These are phyloP conservation scores for Drosophila chauvacae DNA, from an alignment of 1,140 invertebrate genomes.

Conservation along the genomic window DNA sequence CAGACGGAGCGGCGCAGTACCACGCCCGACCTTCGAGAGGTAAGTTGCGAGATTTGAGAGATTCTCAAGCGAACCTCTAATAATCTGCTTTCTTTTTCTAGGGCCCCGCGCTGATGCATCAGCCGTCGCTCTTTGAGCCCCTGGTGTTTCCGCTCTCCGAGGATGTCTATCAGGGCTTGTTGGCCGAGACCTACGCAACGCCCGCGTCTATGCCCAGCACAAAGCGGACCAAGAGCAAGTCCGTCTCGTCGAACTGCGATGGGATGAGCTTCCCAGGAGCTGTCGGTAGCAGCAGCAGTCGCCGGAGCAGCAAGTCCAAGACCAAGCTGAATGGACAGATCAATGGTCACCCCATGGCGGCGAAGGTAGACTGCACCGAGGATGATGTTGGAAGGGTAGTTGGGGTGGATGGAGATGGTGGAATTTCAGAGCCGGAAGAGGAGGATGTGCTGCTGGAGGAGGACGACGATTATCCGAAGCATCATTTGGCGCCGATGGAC, in stretches of 20 bases:
- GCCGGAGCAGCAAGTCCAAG: conserved; percentile 66
- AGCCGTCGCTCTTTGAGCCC: conserved; percentile 56
- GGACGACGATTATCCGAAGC: conserved; percentile 72
- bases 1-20: conserved; percentile 75
- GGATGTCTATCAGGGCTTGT: conserved; percentile 54
- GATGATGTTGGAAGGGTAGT: not conserved
- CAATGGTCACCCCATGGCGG: conserved; percentile 19
- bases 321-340: conserved; percentile 39
- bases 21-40: conserved; percentile 84
- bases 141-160: conserved; percentile 62
- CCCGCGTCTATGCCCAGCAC: conserved; percentile 16
- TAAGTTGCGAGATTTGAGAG: conserved; percentile 23
- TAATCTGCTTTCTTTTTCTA: not conserved
- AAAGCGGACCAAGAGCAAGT: conserved; percentile 69
- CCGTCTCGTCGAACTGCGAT: conserved; percentile 64
- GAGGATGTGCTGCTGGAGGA: conserved; percentile 58
- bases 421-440: conserved; percentile 49
- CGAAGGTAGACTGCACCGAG: conserved; percentile 20
- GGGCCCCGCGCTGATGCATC: conserved; percentile 14
- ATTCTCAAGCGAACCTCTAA: not conserved
- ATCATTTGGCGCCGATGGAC: conserved; percentile 72
- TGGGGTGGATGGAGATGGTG: not conserved
- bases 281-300: conserved; percentile 34
- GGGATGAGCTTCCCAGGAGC: conserved; percentile 24
- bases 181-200: conserved; percentile 48